Conservation (phyloP, 1,140 invertebrate species). For the Leptinotarsa lineolata region DNA sequence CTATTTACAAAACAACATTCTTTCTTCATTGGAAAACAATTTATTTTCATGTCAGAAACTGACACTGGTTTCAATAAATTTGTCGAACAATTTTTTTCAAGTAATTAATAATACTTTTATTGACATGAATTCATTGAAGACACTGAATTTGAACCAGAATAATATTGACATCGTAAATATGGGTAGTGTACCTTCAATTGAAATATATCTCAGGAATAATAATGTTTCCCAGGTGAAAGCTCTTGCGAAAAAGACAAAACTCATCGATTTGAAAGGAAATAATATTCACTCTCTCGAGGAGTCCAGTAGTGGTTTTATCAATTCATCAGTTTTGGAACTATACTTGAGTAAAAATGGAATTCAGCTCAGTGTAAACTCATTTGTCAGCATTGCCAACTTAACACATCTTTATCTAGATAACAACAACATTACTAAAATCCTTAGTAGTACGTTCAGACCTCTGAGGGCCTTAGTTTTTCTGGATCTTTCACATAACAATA, state of each 20-base stretch:
- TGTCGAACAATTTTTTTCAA: background rate
- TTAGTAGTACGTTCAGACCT: background rate
- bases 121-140: background rate
- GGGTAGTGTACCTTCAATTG: background rate
- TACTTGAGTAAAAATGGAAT: background rate
- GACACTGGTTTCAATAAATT: background rate
- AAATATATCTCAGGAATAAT: conserved; percentile 1
- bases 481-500: conserved; percentile 3
- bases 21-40: background rate
- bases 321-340: background rate
- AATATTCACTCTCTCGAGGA: background rate
- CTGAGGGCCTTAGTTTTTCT: background rate
- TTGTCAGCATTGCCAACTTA: background rate
- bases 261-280: background rate
- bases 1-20: background rate
- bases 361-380: background rate
- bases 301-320: background rate
- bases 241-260: background rate
- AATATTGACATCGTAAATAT: background rate
- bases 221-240: background rate
- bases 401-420: background rate
- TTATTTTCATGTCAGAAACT: background rate
- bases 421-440: background rate
- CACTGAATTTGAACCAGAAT: background rate
- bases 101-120: background rate